These are phyloP conservation scores for Nemopilema nomurai DNA, from an alignment of 30 jellyfish, hydroid and myxozoan species.

Conservation along the genomic window DNA sequence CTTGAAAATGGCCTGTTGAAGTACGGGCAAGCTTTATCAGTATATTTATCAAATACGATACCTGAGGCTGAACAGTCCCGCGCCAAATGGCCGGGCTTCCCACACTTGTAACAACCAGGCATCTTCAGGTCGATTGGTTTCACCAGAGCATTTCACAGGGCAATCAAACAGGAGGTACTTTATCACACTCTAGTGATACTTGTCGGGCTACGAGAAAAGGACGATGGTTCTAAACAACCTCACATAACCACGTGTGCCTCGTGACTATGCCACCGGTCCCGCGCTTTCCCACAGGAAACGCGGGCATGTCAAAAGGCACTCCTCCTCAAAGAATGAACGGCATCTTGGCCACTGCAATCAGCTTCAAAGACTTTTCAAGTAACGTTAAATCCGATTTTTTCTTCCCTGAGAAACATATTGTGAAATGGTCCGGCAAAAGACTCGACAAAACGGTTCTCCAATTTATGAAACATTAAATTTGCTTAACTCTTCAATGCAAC, in stretches of 20 bases:
- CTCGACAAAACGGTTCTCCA: no score
- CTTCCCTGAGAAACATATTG: no score
- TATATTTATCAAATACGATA: not conserved
- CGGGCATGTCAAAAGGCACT: not conserved
- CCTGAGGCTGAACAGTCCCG: constrained; percentile 61
- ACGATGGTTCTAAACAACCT: constrained; percentile 16
- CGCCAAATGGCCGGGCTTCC: constrained; percentile 90
- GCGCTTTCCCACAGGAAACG: constrained; percentile 1
- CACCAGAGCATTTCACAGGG: constrained; percentile 1
- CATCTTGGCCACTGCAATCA: no score
- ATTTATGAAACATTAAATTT: no score
- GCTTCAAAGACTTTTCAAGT: no score
- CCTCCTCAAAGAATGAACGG: no score
- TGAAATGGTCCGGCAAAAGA: no score
- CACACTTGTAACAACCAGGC: constrained; percentile 89
- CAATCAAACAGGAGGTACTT: not conserved
- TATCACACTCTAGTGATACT: not conserved
- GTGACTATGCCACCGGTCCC: not conserved
- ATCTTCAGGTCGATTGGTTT: constrained; percentile 1
- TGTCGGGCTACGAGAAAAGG: constrained; percentile 19
- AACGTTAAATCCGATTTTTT: no score
- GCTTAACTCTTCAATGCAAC: no score
- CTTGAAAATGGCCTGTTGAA: constrained; percentile 20
- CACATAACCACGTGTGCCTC: constrained; percentile 43
- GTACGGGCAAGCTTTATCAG: not conserved